Conservation (phyloP, 2,888 invertebrate genomes). For the Euzophera pinguis region DNA sequence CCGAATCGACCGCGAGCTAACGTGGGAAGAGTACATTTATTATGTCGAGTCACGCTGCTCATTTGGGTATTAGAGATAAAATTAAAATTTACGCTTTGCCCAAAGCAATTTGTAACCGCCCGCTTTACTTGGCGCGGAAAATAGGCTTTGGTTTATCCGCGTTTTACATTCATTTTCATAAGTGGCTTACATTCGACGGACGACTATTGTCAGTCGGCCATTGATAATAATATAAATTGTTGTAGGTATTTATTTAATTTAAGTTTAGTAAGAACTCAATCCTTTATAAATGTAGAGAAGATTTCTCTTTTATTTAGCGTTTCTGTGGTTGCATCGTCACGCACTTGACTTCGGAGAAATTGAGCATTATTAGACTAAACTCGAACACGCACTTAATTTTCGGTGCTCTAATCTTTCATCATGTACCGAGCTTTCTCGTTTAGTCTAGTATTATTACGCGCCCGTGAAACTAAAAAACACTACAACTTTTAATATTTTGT, state of each 20-base stretch:
- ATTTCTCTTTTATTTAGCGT: too few species aligned
- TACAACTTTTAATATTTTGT: too few species aligned
- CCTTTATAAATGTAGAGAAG: too few species aligned
- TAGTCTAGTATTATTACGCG: too few species aligned
- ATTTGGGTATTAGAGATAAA: slow-evolving; percentile 80
- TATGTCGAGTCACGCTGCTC: slow-evolving; percentile 77
- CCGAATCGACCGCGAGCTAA: slow-evolving; percentile 58
- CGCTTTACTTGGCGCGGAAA: slow-evolving; percentile 75
- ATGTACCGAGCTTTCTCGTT: too few species aligned
- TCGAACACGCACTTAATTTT: too few species aligned
- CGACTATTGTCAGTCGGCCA: slow-evolving; percentile 33
- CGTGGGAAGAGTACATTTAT: slow-evolving; percentile 77
- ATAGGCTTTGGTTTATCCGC: slow-evolving; percentile 77
- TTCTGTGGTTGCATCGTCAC: too few species aligned
- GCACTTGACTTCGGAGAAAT: too few species aligned
- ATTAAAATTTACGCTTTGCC: slow-evolving; percentile 80
- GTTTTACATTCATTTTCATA: slow-evolving; percentile 76
- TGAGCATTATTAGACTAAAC: too few species aligned
- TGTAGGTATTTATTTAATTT: background rate
- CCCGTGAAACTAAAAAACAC: too few species aligned
- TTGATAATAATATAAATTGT: background rate
- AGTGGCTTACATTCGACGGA: slow-evolving; percentile 67
- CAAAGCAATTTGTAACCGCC: slow-evolving; percentile 79
- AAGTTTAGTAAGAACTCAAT: background rate
- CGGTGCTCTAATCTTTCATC: too few species aligned